phyloP scores from a whole-genome alignment of 2,113 vertebrate species.

The Struthio camelus region DNA sequence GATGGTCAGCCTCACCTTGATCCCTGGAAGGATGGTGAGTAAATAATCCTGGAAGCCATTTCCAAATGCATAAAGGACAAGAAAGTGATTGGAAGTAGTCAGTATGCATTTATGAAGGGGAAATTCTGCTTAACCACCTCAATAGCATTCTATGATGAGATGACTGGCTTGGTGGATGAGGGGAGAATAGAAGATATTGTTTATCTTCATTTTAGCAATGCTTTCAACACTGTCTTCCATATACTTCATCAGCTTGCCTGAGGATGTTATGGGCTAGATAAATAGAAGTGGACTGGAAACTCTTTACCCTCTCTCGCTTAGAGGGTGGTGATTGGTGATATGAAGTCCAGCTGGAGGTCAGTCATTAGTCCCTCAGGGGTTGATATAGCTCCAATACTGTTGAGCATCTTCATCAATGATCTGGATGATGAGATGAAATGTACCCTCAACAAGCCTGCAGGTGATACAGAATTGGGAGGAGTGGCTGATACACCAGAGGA shows the following conservation, averaged over 20 bases:
- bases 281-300: background rate
- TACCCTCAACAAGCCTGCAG: background rate
- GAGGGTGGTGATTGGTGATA: background rate
- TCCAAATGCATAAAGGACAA: background rate
- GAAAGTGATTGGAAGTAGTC: background rate
- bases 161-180: background rate
- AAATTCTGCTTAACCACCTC: background rate
- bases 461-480: background rate
- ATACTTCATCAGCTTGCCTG: background rate
- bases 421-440: background rate
- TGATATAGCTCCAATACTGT: background rate
- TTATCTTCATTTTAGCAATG: background rate
- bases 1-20: background rate
- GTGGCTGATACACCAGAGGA: background rate
- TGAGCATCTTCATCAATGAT: background rate
- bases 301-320: background rate
- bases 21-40: background rate
- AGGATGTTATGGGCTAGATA: background rate
- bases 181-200: background rate
- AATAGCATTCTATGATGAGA: background rate
- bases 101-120: background rate
- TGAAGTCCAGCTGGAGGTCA: background rate
- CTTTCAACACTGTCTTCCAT: background rate
- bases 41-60: background rate
- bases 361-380: background rate